Base-by-base conservation (phyloP, 1,140 invertebrate genomes). In the Ostrea edulis region DNA sequence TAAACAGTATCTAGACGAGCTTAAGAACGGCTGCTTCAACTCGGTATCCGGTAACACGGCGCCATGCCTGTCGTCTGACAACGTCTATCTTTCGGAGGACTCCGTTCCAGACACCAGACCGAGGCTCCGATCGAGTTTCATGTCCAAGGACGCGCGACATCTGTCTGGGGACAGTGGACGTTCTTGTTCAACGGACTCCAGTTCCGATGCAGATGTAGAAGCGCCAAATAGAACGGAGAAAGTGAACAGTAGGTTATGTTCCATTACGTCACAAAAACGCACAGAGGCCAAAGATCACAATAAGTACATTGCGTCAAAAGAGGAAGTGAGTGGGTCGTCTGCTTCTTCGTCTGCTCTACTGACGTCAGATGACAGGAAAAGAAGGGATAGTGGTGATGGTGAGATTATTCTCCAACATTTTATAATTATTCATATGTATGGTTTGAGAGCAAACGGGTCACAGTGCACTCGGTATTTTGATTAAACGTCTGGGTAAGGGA, bases 21-120 rank as follows among this genome's bases (percentile, higher is more conserved):
- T 91, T 52, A 91, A 87, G 86, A 83, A 9, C 68, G 82, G 89
- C 62, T 89, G 90, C 82, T 92, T 91, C 88, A 92, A 92, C 85
- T 89, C 90, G 85, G 91, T 93, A 81, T 92, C 91, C 54, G 91
- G 90, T 71, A 92, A 92, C 86, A 91, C 91, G 51, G 82, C 88
- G 52, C 86, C 90, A 35, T 86, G 58, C 65, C 29, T 90, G 81
- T 90, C 89, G 68, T 91, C 90, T 35, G 88, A 91, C 54, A 91
- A 92, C 85, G 87, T 91, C 35, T 90, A 91, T 62, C 84, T 91
- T 11, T 87, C 91, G 44, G 90, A 89, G 14, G 90, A 92, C 65
- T 90, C 91, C 0, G 84, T 88, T 0, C 84, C 86, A 17, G 85
- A 86, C 9, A 71, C 68, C 29, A 71, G 68, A 71, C 68, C 68